Evolutionary conservation across 2,888 invertebrate species (phyloP).

Genomic region (Agrotis clavis): DNA sequence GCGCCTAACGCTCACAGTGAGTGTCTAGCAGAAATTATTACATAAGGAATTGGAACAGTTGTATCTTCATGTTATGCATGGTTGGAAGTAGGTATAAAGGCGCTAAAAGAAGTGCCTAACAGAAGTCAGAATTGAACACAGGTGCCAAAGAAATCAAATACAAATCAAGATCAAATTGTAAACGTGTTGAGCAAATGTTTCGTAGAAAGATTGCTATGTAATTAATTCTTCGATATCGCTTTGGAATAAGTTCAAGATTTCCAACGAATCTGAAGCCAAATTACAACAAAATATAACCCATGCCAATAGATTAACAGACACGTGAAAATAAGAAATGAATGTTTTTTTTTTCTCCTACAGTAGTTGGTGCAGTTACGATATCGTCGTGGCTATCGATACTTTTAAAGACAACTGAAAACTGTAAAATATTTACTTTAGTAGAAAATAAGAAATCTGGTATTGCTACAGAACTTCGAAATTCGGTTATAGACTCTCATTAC

Average conservation of each 20-base stretch:
- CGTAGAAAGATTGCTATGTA: neutral
- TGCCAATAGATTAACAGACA: slow-evolving; percentile 19
- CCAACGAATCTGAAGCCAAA: slow-evolving; percentile 23
- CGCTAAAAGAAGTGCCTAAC: neutral
- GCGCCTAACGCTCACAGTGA: too few relatives aligned
- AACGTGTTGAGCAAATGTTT: neutral
- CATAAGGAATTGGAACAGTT: too few relatives aligned
- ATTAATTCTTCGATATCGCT: slow-evolving; percentile 14
- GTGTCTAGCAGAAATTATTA: too few relatives aligned
- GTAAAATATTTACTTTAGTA: too few relatives aligned
- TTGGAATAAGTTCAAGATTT: slow-evolving; percentile 44
- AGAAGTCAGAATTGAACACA: neutral
- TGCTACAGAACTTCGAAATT: too few relatives aligned
- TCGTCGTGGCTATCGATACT: neutral
- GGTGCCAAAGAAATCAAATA: neutral
- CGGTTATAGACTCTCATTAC: neutral
- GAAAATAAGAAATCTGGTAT: too few relatives aligned
- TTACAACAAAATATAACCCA: neutral
- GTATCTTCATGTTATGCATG: too few relatives aligned
- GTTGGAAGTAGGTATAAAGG: too few relatives aligned
- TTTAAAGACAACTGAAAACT: neutral
- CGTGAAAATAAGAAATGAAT: slow-evolving; percentile 5
- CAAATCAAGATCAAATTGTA: neutral
- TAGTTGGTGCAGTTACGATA: neutral
- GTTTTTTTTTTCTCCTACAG: neutral